phyloP scores from a whole-genome alignment of 1,140 invertebrate species.

The Hetaerina americana region DNA sequence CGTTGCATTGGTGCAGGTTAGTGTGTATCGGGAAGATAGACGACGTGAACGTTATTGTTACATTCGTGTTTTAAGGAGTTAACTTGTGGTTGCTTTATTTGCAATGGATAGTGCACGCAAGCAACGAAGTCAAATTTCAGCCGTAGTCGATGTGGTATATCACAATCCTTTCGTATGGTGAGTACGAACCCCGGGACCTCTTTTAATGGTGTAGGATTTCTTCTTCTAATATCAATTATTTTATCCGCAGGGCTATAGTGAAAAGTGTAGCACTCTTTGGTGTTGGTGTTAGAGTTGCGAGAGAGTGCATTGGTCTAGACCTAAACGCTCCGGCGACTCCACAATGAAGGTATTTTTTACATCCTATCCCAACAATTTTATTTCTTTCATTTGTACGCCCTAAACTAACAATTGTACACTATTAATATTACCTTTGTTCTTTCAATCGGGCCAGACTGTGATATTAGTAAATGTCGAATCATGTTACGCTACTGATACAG shows the following conservation, averaged over 20 bases:
- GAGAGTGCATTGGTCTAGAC: neutral
- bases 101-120: neutral
- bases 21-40: too few relatives aligned
- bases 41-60: too few relatives aligned
- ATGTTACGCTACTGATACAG: too few relatives aligned
- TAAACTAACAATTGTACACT: too few relatives aligned
- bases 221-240: neutral
- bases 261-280: neutral
- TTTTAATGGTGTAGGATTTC: neutral
- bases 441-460: too few relatives aligned
- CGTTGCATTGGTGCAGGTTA: too few relatives aligned
- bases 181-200: neutral
- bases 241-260: neutral
- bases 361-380: too few relatives aligned
- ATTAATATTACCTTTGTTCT: too few relatives aligned
- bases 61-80: too few relatives aligned
- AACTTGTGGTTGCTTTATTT: too few relatives aligned
- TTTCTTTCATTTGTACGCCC: too few relatives aligned
- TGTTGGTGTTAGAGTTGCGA: neutral
- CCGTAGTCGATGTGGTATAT: neutral
- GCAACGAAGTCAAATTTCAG: neutral
- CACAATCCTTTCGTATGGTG: neutral
- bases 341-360: neutral
- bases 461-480: too few relatives aligned
- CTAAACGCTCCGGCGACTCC: neutral